A percentile compares a stretch with the other conserved stretches of the same genome.
Evolutionary conservation across 1,140 invertebrate species (phyloP).

Genomic region (Lasaia peninsularis): DNA sequence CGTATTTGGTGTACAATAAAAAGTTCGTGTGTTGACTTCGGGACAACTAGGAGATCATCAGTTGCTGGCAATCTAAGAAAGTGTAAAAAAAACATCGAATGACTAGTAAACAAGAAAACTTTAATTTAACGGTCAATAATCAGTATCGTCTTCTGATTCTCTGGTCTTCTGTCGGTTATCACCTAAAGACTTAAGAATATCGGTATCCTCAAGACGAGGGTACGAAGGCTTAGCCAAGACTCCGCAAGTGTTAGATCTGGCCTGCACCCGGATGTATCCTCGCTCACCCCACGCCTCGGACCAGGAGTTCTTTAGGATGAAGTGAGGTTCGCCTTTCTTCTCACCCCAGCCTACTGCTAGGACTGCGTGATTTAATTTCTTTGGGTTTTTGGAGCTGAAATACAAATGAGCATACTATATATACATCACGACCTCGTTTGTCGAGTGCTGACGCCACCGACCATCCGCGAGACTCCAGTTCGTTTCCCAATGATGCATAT

Average conservation of each 20-base stretch:
- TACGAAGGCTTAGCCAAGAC: conserved; percentile 47
- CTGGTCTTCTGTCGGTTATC: not conserved
- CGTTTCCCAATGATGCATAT: too few relatives aligned
- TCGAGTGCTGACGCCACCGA: too few relatives aligned
- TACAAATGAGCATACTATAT: not conserved
- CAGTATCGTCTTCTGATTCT: too few relatives aligned
- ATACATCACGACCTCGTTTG: too few relatives aligned
- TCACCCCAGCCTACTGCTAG: conserved; percentile 53
- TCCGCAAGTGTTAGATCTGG: conserved; percentile 48
- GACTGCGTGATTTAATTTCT: conserved; percentile 47
- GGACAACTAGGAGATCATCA: too few relatives aligned
- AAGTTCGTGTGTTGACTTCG: too few relatives aligned
- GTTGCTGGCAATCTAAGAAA: too few relatives aligned
- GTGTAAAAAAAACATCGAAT: too few relatives aligned
- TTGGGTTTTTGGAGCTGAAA: conserved; percentile 32
- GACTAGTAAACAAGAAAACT: too few relatives aligned
- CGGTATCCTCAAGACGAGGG: conserved; percentile 37
- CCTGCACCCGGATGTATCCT: conserved; percentile 49
- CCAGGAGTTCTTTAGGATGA: conserved; percentile 63
- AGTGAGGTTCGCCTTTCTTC: conserved; percentile 35
- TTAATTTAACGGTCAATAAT: too few relatives aligned
- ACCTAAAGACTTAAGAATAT: conserved; percentile 28
- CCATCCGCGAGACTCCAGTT: too few relatives aligned
- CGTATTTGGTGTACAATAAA: too few relatives aligned
- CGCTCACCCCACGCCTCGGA: conserved; percentile 43